Evolutionary conservation across 2,797 vertebrate species (phyloP).

Genomic region (Bradypodion pumilum): DNA sequence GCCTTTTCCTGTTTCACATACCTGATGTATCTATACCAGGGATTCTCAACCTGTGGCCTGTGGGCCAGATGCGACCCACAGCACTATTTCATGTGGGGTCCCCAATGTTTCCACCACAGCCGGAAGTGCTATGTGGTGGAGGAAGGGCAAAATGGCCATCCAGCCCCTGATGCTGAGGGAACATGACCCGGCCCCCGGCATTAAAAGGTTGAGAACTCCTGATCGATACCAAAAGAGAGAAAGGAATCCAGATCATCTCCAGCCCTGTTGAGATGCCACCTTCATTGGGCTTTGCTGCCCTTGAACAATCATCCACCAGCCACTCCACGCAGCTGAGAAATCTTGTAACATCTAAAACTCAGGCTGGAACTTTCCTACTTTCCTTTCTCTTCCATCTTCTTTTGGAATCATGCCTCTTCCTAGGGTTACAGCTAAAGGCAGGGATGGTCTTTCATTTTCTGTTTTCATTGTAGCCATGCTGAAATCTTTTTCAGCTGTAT

Average conservation of each 20-base stretch:
- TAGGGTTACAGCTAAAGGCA: background rate
- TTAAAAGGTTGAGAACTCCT: too few species aligned
- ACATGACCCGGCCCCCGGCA: too few species aligned
- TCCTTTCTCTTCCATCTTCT: background rate
- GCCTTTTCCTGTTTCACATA: background rate
- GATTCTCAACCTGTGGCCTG: too few species aligned
- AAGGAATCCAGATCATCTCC: background rate
- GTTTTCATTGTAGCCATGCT: background rate
- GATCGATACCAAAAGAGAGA: background rate
- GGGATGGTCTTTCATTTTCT: background rate
- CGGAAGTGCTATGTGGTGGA: too few species aligned
- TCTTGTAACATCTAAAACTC: background rate
- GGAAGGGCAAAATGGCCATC: too few species aligned
- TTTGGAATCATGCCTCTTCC: too few species aligned
- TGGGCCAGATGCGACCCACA: too few species aligned
- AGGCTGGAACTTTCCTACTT: background rate
- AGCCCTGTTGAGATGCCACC: background rate
- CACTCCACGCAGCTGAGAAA: background rate
- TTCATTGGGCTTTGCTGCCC: background rate
- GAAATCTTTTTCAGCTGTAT: background rate
- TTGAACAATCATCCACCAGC: background rate
- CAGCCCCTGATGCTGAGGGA: too few species aligned
- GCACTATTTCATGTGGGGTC: too few species aligned
- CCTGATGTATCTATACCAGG: too few species aligned
- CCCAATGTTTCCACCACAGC: too few species aligned